phyloP scores from a whole-genome alignment of 2,113 vertebrate genomes.

The Ornithorhynchus anatinus region DNA sequence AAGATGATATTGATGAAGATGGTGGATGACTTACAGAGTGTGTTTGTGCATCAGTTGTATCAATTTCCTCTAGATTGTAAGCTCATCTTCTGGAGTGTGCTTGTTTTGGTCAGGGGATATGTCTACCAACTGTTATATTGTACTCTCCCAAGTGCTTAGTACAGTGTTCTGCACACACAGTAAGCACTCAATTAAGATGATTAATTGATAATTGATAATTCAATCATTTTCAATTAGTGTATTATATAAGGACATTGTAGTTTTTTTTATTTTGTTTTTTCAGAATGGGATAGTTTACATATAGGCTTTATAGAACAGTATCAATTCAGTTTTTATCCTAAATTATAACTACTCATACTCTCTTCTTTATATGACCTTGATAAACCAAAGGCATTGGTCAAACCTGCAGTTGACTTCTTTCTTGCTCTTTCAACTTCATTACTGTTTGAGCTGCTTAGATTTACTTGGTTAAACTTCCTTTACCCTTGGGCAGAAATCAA shows the following conservation, averaged over 20 bases:
- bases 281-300: constrained; percentile 39
- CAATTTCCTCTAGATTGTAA: too few species aligned
- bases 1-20: too few species aligned
- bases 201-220: too few species aligned
- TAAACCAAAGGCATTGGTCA: constrained; percentile 63
- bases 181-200: too few species aligned
- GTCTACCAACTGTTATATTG: too few species aligned
- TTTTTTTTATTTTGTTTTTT: too few species aligned
- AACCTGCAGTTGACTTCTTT: constrained; percentile 59
- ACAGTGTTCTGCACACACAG: too few species aligned
- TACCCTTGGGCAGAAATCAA: constrained; percentile 69
- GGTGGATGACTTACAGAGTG: too few species aligned
- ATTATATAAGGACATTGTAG: constrained; percentile 8
- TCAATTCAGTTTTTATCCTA: constrained; percentile 55
- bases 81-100: too few species aligned
- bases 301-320: constrained; percentile 42
- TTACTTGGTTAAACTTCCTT: constrained; percentile 67
- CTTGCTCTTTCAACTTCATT: constrained; percentile 61
- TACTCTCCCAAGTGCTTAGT: too few species aligned
- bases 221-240: constrained; percentile 32
- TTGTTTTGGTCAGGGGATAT: too few species aligned
- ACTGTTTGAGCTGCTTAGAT: constrained; percentile 59
- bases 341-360: constrained; percentile 49
- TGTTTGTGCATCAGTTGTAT: too few species aligned
- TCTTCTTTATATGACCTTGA: constrained; percentile 71